These are phyloP conservation scores for Rugalucina vietnamica DNA, from an alignment of 2,888 invertebrate species.

Conservation along the genomic window DNA sequence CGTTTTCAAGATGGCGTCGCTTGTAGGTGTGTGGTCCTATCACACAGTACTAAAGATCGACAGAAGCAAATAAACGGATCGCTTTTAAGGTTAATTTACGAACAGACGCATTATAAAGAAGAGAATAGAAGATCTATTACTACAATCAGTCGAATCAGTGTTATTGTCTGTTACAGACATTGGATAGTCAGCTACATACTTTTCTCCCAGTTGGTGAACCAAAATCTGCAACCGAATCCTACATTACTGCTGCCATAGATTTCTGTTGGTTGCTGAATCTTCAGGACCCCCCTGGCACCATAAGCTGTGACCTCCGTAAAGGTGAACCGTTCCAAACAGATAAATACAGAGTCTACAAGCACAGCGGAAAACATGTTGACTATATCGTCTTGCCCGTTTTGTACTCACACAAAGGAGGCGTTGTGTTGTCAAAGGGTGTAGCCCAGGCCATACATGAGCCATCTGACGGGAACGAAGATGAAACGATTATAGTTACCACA, in stretches of 20 bases:
- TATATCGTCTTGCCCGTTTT: conserved; percentile 9
- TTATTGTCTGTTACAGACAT: neutral
- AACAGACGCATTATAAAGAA: neutral
- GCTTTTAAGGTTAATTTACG: too few species aligned
- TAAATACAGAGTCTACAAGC: neutral
- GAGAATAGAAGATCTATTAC: too few species aligned
- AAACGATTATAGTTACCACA: neutral
- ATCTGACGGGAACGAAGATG: neutral
- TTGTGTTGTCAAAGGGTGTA: neutral
- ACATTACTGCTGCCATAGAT: neutral
- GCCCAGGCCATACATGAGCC: neutral
- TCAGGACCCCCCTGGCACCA: conserved; percentile 1
- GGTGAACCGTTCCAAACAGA: neutral
- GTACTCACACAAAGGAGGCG: neutral
- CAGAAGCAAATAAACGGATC: too few species aligned
- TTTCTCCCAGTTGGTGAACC: neutral
- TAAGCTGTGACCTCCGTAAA: neutral
- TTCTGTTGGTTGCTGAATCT: conserved; percentile 1
- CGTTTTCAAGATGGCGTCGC: too few species aligned
- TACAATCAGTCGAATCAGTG: too few species aligned
- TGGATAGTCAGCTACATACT: neutral
- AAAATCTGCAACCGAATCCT: neutral
- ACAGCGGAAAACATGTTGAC: neutral
- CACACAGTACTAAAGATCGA: too few species aligned
- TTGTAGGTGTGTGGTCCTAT: too few species aligned